These are phyloP conservation scores for Engystomops pustulosus DNA, from an alignment of 2,113 vertebrate genomes.

Conservation along the genomic window DNA sequence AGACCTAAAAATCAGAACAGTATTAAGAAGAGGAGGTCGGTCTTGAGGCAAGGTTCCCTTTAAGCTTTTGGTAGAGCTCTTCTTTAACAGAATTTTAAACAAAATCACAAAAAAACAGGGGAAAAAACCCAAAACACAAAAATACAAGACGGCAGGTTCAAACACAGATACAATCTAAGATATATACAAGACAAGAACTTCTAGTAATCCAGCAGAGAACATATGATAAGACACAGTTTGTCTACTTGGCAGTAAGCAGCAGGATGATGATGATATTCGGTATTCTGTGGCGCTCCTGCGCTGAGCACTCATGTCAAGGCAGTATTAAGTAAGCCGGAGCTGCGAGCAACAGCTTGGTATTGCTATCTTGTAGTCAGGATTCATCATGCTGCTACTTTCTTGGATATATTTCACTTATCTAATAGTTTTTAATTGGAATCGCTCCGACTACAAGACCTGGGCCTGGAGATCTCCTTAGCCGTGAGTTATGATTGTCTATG, in stretches of 20 bases:
- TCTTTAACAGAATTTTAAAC: not conserved
- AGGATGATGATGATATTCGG: too few species aligned
- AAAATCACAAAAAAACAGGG: not conserved
- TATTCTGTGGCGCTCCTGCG: not conserved
- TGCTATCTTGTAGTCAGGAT: not conserved
- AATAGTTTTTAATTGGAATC: not conserved
- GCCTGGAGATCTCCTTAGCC: not conserved
- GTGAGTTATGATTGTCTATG: not conserved
- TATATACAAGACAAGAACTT: not conserved
- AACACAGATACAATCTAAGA: not conserved
- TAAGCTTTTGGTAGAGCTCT: not conserved
- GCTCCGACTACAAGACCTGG: not conserved
- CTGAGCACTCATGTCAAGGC: not conserved
- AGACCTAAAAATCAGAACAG: too few species aligned
- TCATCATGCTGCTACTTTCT: too few species aligned
- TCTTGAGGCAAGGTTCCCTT: not conserved
- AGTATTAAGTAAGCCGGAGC: not conserved
- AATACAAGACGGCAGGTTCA: not conserved
- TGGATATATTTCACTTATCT: too few species aligned
- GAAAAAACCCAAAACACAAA: too few species aligned
- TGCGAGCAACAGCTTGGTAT: not conserved
- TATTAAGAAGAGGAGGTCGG: too few species aligned
- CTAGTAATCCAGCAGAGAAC: not conserved
- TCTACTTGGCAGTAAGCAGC: constrained; percentile 1
- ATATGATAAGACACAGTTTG: not conserved